Base-by-base conservation (phyloP, 2,888 invertebrate genomes). In the Anthrax anthrax region DNA sequence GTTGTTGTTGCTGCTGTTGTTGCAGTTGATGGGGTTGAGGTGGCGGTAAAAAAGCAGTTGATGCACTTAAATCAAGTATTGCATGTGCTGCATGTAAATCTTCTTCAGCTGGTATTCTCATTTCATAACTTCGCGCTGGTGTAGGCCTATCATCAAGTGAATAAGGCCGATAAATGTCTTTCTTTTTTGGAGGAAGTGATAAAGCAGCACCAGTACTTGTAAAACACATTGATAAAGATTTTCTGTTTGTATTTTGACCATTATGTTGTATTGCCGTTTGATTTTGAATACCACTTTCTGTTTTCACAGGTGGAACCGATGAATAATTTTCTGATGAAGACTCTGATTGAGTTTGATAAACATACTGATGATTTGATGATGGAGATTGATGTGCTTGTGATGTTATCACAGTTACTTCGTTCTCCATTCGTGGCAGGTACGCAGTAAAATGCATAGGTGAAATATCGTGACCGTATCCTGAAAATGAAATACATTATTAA, bases 151-250 rank as follows among this genome's bases (percentile, higher is more conserved):
- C 80, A 51, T 80, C 84, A 53, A 84, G 70, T 52, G 86, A 88
- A 69, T 90, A 90, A 1, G 90, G 90, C 51, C 89, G 75, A 67
- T 89, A 90, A 58, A 90, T 87, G 67, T 90, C 89, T 67, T 89
- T 88, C 68, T 89, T 89, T 68, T 89, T 89, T 4, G 89, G 89
- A 52, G 90, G 89, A 59, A 89, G 69, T 48, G 86, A 84, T 23
- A 87, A 71, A 37, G 84, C 77, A n/a, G 84, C 80, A 40, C 85
- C 86, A 16, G 86, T 86, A 67, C 86, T 87, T 44, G 86, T 87
- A 65, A 83, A 87, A 62, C 85, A 86, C 81, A 86, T 84, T 38
- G 86, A 75, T 54, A 82, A 72, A 50, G 85, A 84, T 68, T 85
- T 84, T 64, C 78, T 60, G 44, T 62, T 61, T 19, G 49, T 42